A percentile compares a stretch with the other conserved stretches of the same genome.
Conservation (phyloP, 2,797 vertebrate genomes). For the Ibycter americanus region DNA sequence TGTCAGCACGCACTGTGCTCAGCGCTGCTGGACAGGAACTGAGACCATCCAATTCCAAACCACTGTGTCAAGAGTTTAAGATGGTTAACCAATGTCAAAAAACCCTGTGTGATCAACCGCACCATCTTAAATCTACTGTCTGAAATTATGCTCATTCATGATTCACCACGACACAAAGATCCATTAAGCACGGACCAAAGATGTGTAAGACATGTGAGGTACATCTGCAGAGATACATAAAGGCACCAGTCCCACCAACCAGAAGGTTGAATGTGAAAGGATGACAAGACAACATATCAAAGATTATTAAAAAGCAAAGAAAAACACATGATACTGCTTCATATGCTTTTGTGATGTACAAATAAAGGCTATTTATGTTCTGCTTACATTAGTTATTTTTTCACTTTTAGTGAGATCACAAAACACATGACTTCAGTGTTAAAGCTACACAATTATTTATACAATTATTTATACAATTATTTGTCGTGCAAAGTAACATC, state of each 20-base stretch:
- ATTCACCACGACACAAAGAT: accelerated
- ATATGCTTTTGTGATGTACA: background rate
- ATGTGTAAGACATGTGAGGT: background rate
- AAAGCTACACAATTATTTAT: too few relatives aligned
- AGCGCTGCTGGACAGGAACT: accelerated
- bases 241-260: background rate
- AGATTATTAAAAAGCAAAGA: background rate
- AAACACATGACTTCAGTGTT: background rate
- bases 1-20: accelerated
- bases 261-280: background rate
- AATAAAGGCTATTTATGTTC: background rate
- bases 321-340: accelerated
- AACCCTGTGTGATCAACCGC: accelerated
- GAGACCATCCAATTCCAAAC: background rate
- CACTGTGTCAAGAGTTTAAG: background rate
- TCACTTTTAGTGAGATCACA: background rate
- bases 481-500: background rate
- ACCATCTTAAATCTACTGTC: background rate
- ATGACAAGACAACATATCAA: background rate
- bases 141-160: background rate
- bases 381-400: background rate
- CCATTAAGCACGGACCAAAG: background rate
- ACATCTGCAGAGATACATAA: background rate
- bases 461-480: too few relatives aligned
- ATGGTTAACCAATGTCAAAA: background rate